Base-by-base conservation (phyloP, 2,888 invertebrate species). In the Epinotia ramella region DNA sequence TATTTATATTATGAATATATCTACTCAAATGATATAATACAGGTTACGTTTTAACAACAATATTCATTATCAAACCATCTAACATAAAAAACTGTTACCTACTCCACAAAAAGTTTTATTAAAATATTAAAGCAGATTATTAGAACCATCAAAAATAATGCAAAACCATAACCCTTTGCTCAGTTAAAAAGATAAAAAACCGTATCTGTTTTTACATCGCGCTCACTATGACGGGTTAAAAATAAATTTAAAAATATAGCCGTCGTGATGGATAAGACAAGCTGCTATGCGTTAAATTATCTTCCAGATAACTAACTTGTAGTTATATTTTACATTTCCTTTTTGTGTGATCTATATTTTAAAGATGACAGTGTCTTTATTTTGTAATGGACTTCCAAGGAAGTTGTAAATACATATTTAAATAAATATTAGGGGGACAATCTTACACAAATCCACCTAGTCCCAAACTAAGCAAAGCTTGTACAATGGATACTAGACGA, bases 231-330 rank as follows among this genome's bases (percentile, higher is more conserved):
- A 73, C 73, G 77, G 80, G 83, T 84, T 86, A 83, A 87, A 87
- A 88, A 86, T 85, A 86, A 85, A 87, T 85, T 82, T 84, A 84
- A 85, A 84, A 79, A 81, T 86, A 86, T 85, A 81, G 82, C 56
- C 64, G 70, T 72, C 79, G 74, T 83, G 83, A 84, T 84, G 83
- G 81, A 83, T 80, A 80, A 81, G 81, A 82, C 80, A 79, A 79
- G 78, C 80, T 80, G 81, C 81, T 84, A 82, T 80, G 78, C 77
- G 77, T 78, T 86, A 85, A 86, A 85, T 88, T 85, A 87, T 86
- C 84, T 84, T 82, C 78, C 81, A 81, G 85, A 84, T 84, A 83
- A 78, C 78, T 84, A 84, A 84, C 84, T 82, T 81, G 82, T 78
- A 75, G 77, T 77, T 78, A 79, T 84, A 85, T 85, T 82, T 81